Conservation (phyloP, 2,888 invertebrate species). For the Zaprionus obscuricornis region DNA sequence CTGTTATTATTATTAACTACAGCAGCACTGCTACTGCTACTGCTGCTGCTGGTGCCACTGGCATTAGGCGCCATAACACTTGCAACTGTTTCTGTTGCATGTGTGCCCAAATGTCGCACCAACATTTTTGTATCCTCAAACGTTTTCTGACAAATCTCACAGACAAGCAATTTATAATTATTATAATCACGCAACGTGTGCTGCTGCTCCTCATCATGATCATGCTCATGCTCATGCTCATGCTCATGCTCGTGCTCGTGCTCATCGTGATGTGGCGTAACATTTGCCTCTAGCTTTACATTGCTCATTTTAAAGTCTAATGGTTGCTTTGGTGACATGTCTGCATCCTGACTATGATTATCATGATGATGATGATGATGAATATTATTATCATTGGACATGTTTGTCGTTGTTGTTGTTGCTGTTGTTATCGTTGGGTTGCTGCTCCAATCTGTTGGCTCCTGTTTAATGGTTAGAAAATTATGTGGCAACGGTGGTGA, state of each 20-base stretch:
- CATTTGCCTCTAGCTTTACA: slow-evolving; percentile 71
- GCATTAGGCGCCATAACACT: slow-evolving; percentile 38
- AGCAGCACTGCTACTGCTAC: slow-evolving; percentile 39
- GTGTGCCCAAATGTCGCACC: slow-evolving; percentile 92
- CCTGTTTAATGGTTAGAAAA: slow-evolving; percentile 85
- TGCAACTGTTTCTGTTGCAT: slow-evolving; percentile 85
- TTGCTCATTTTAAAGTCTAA: slow-evolving; percentile 73
- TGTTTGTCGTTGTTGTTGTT: slow-evolving; percentile 52
- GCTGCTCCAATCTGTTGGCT: slow-evolving; percentile 88
- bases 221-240: too few relatives aligned
- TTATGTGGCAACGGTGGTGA: slow-evolving; percentile 68
- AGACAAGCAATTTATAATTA: slow-evolving; percentile 90
- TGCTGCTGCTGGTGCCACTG: slow-evolving; percentile 23
- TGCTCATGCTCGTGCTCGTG: too few relatives aligned
- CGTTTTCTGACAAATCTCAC: slow-evolving; percentile 92
- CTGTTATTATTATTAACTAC: slow-evolving; percentile 24
- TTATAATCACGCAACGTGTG: slow-evolving; percentile 77
- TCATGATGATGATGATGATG: slow-evolving; percentile 50
- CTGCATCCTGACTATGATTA: slow-evolving; percentile 40
- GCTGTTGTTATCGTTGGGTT: slow-evolving; percentile 42
- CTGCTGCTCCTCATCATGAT: slow-evolving; percentile 66
- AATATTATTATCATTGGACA: slow-evolving; percentile 28
- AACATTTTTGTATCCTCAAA: slow-evolving; percentile 92
- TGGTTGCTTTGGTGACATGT: slow-evolving; percentile 74
- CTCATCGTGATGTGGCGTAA: slow-evolving; percentile 56